A percentile compares a stretch with the other conserved stretches of the same genome.
Conservation (phyloP, 2,797 vertebrate genomes). For the Cynopterus sphinx region DNA sequence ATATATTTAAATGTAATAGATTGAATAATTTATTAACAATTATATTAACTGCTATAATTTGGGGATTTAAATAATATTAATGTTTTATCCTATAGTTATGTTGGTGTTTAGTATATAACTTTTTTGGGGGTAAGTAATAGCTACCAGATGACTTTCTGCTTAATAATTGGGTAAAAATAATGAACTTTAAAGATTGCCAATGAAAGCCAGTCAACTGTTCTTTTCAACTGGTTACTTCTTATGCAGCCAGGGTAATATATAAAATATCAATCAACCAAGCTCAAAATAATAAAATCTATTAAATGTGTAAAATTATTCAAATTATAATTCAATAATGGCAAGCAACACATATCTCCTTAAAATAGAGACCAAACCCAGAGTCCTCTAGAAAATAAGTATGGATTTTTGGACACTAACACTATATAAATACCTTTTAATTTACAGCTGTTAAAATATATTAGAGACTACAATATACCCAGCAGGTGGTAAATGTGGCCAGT, state of each 20-base stretch:
- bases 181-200: conserved; percentile 53
- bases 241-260: conserved; percentile 5
- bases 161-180: conserved; percentile 67
- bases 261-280: conserved; percentile 42
- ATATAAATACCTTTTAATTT: conserved; percentile 41
- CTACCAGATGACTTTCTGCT: conserved; percentile 43
- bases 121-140: conserved; percentile 51
- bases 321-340: conserved; percentile 56
- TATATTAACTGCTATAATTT: conserved; percentile 52
- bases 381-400: conserved; percentile 66
- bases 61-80: conserved; percentile 59
- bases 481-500: conserved; percentile 54
- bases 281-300: conserved; percentile 63
- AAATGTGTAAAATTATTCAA: conserved; percentile 53
- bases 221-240: conserved; percentile 55
- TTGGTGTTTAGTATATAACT: conserved; percentile 69
- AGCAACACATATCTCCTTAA: conserved; percentile 57
- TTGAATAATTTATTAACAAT: conserved; percentile 52
- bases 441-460: conserved; percentile 52
- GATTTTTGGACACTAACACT: conserved; percentile 19
- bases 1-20: conserved; percentile 41
- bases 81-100: conserved; percentile 39
- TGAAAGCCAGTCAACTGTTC: conserved; percentile 55
- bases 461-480: conserved; percentile 3
- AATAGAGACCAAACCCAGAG: conserved; percentile 50